phyloP scores from a whole-genome alignment of 2,888 invertebrate genomes.

The Sesia bembeciformis region DNA sequence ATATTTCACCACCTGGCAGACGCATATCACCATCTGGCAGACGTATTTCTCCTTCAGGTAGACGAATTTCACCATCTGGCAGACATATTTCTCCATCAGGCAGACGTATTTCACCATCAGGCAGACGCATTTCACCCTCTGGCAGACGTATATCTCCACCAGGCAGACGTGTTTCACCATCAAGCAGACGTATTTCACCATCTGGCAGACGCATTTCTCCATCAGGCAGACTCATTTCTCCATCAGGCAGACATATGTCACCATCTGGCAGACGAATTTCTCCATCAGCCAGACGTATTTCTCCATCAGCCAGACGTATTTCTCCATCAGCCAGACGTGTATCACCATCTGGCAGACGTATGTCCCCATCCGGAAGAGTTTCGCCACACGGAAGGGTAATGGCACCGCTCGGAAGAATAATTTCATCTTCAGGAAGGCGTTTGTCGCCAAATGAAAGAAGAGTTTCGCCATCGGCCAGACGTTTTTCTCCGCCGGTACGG shows the following conservation, averaged over 20 bases:
- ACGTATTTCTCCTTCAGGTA: constrained; percentile 4
- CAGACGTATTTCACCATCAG: too few relatives aligned
- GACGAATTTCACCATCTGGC: constrained; percentile 14
- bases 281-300: constrained; percentile 4
- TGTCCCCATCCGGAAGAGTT: constrained; percentile 12
- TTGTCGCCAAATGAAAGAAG: constrained; percentile 8
- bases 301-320: constrained; percentile 5
- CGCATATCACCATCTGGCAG: constrained; percentile 2
- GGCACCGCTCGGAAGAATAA: constrained; percentile 13
- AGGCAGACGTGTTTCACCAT: constrained; percentile 4
- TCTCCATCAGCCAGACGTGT: constrained; percentile 1
- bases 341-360: constrained; percentile 2
- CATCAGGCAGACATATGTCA: constrained; percentile 12
- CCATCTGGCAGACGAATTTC: constrained; percentile 7
- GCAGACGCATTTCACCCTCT: constrained; percentile 1
- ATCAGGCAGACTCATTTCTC: constrained; percentile 13
- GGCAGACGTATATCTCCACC: constrained; percentile 13
- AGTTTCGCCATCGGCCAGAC: constrained; percentile 6
- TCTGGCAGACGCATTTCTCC: constrained; percentile 12
- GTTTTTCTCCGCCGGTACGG: constrained; percentile 6
- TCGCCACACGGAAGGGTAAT: constrained; percentile 16
- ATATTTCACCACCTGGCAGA: too few relatives aligned
- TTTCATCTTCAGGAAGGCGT: constrained; percentile 14
- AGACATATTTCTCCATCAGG: background rate
- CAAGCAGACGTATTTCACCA: background rate